Conservation (phyloP, 2,888 invertebrate genomes). For the Byasa hedistus region DNA sequence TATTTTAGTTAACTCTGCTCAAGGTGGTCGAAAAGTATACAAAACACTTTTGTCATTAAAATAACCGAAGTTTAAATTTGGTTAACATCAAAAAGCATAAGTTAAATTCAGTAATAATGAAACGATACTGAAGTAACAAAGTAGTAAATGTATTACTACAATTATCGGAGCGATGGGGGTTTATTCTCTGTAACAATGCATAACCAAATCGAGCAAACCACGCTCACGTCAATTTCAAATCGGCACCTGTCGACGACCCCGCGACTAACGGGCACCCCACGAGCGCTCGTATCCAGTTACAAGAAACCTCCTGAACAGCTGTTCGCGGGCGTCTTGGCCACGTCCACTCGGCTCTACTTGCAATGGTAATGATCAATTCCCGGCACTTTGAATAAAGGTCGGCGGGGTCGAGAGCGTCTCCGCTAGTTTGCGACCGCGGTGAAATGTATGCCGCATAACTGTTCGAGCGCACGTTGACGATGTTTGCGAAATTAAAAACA, state of each 20-base stretch:
- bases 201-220: constrained; percentile 68
- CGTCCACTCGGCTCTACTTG: constrained; percentile 41
- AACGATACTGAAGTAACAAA: neutral
- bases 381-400: constrained; percentile 72
- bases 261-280: constrained; percentile 68
- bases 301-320: constrained; percentile 37
- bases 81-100: neutral
- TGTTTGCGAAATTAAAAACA: constrained; percentile 65
- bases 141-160: neutral
- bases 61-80: neutral
- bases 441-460: constrained; percentile 71
- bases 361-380: constrained; percentile 51
- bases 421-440: constrained; percentile 62
- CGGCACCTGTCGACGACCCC: constrained; percentile 76
- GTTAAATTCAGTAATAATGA: neutral
- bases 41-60: neutral
- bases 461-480: constrained; percentile 68
- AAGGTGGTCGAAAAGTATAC: constrained; percentile 14
- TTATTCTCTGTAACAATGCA: constrained; percentile 63
- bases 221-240: constrained; percentile 69
- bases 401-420: constrained; percentile 65
- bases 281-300: constrained; percentile 41
- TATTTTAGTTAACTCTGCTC: constrained; percentile 6
- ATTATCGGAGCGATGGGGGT: constrained; percentile 51
- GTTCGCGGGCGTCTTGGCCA: constrained; percentile 31